Evolutionary conservation across 1,140 invertebrate genomes (phyloP).

Genomic region (Tribolium madens): DNA sequence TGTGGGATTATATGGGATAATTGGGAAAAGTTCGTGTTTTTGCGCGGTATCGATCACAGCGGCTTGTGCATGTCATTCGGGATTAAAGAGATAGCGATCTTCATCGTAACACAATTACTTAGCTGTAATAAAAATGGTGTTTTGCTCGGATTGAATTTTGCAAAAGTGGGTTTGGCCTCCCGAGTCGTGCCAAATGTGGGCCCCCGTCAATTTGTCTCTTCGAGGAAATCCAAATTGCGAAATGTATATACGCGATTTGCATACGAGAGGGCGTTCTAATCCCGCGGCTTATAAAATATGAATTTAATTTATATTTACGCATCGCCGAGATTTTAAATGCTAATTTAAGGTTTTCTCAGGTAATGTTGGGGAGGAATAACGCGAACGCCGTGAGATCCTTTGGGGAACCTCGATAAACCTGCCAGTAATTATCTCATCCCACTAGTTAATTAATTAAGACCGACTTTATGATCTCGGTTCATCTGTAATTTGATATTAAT

Average conservation of each 20-base stretch:
- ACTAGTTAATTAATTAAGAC: conserved; percentile 50
- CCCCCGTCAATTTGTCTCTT: conserved; percentile 44
- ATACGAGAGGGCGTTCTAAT: conserved; percentile 13
- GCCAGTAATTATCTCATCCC: conserved; percentile 46
- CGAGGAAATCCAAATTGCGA: conserved; percentile 39
- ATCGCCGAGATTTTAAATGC: conserved; percentile 19
- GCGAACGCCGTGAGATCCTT: conserved; percentile 22
- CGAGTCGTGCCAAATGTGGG: conserved; percentile 36
- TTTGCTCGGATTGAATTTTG: background rate
- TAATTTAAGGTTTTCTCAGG: conserved; percentile 37
- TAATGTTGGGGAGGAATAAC: conserved; percentile 22
- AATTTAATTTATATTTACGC: conserved; percentile 38
- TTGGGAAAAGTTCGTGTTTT: background rate
- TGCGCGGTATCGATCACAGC: background rate
- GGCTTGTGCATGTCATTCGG: background rate
- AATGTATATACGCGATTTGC: conserved; percentile 2
- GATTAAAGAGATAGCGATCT: background rate
- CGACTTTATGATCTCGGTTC: conserved; percentile 49
- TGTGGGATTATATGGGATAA: conserved; percentile 6
- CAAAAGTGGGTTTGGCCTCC: background rate
- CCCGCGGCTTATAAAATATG: conserved; percentile 25
- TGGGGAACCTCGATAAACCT: conserved; percentile 38
- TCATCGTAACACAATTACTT: background rate
- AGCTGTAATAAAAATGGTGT: background rate
- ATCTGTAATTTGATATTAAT: conserved; percentile 51